Evolutionary conservation across 2,113 vertebrate species (phyloP), one percentile per base, ranked within the genome.

Genomic region (Benitochromis conjunctus): DNA sequence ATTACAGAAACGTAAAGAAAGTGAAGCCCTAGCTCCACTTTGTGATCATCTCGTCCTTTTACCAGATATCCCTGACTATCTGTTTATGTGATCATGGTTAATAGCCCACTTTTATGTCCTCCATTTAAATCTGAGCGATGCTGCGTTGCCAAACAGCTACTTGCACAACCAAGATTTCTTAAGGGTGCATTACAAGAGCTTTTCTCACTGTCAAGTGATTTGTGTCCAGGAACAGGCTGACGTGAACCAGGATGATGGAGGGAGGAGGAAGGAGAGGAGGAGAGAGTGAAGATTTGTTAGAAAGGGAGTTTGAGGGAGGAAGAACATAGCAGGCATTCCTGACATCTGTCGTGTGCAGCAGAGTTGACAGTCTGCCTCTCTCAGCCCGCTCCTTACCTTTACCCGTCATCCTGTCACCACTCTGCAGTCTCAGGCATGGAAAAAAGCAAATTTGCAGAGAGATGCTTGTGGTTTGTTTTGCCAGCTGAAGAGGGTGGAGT

Each of bases 321-420:
- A 82, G 86, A 64, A n/a, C 93, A 91, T 93, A 84, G 51, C 57
- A 82, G 71, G 10, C 90, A 95, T 95, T 95, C 90, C 83, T 92
- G 71, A 79, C 64, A 21, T 83, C 41, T 55, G 85, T 89, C 82
- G 21, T 51, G 86, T 62, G 31, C 43, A 36, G 55, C 60, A 7
- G 38, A 62, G 19, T 19, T 78, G 85, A 81, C 85, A 16, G 69
- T 31, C 16, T 3, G 43, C 43, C 24, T 76, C 6, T 76, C 69
- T 76, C 43, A 76, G 14, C 46, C 4, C 2, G 26, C 26, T 76
- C 46, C 26, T 53, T 34, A 76, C 71, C 71, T 76, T 76, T 76
- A 8, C 71, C 46, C 18, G 26, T 53, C 71, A 34, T 53, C 26
- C 71, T 26, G 36, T 34, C 84, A 55, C 36, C 11, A 29, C 62